Base-by-base conservation (phyloP, 2,888 invertebrate genomes). In the Chelonus formosanus region DNA sequence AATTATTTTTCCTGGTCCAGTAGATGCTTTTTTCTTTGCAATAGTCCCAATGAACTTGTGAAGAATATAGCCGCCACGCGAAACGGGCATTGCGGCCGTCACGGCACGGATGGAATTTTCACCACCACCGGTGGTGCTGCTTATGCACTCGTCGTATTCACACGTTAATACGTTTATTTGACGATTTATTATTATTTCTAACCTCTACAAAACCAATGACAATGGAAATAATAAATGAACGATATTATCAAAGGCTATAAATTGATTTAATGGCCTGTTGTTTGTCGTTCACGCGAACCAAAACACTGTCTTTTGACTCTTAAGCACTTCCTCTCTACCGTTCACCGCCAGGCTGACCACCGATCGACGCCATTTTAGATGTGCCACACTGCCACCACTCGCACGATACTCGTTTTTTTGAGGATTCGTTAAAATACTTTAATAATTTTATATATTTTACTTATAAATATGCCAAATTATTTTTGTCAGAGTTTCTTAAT, bases 361-460 rank as follows among this genome's bases (percentile, higher is more conserved):
- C 76, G 77, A 80, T 77, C 78, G 78, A 74, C 83, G 83, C 83
- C 82, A 83, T 83, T 82, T 83, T 83, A 79, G 68, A 67, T 63
- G 67, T 71, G 65, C 60, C 60, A 59, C 54, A 67, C 56, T 63
- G 64, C 65, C 60, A 67, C 59, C 65, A 70, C 70, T 54, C 47
- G 60, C 58, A 50, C 62, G 55, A 64, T 63, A 63, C 59, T 67
- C 64, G 7, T 64, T 67, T 61, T 47, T 66, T 56, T 57, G 20
- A 20, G 20, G 20, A 20, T 63, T 66, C 36, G 52, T 45, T 55
- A 47, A 5, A 34, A 55, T 52, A 7, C 36, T 43, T 43, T 61
- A 31, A 10, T 6, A 4, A 31, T 3, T 8, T 52, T 32, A 8
- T 7, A 32, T 52, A 32, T 45, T 57, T 57, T 8, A 20, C 7